These are phyloP conservation scores for Drosophila kohkoa DNA, from an alignment of 1,140 invertebrate species.

Conservation along the genomic window DNA sequence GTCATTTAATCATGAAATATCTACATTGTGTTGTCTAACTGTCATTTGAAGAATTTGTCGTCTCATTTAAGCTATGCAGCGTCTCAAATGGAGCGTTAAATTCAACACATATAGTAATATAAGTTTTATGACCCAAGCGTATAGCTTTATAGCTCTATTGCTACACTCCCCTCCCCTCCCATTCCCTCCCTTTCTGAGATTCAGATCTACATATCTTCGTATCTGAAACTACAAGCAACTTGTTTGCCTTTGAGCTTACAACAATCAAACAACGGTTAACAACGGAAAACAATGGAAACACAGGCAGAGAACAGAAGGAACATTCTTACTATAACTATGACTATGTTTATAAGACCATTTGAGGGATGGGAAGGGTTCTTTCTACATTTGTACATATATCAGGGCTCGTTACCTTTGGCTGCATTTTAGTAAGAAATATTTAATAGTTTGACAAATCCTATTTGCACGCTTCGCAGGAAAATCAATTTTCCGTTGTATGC, in stretches of 20 bases:
- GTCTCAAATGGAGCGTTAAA: slow-evolving; percentile 64
- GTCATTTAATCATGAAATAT: slow-evolving; percentile 11
- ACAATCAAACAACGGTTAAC: slow-evolving; percentile 60
- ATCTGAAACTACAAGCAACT: slow-evolving; percentile 48
- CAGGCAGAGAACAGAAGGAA: slow-evolving; percentile 24
- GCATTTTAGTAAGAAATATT: slow-evolving; percentile 56
- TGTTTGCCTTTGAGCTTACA: slow-evolving; percentile 73
- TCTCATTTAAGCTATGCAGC: slow-evolving; percentile 32
- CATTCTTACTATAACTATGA: neutral
- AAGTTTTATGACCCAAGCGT: slow-evolving; percentile 59
- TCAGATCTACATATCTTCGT: slow-evolving; percentile 9
- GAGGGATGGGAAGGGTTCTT: slow-evolving; percentile 8
- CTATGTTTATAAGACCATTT: slow-evolving; percentile 3
- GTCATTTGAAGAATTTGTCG: slow-evolving; percentile 20
- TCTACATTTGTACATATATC: neutral
- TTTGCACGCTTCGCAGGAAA: slow-evolving; percentile 74
- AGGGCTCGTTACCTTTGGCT: slow-evolving; percentile 47
- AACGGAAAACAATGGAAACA: slow-evolving; percentile 17
- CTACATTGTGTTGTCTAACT: slow-evolving; percentile 5
- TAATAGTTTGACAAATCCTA: slow-evolving; percentile 76
- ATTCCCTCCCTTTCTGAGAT: neutral
- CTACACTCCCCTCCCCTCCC: slow-evolving; percentile 4
- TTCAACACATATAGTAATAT: slow-evolving; percentile 68
- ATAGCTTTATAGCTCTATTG: slow-evolving; percentile 57
- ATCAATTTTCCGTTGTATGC: slow-evolving; percentile 59